Conservation (phyloP, 2,113 vertebrate genomes). For the Macrotis lagotis region DNA sequence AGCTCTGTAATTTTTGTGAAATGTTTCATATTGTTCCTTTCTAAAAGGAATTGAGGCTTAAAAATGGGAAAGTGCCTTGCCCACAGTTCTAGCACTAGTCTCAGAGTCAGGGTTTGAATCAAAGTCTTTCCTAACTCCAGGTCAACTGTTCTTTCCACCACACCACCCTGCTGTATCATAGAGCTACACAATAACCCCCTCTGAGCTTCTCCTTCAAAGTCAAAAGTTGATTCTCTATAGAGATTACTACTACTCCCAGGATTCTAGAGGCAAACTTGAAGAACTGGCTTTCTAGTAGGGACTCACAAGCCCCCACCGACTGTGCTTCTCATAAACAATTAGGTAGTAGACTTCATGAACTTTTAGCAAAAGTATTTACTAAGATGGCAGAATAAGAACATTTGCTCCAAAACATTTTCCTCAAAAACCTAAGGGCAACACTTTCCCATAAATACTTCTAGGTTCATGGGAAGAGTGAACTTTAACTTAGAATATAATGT, state of each 20-base stretch:
- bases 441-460: neutral
- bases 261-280: neutral
- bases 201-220: neutral
- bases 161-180: neutral
- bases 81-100: neutral
- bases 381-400: neutral
- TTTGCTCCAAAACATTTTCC: neutral
- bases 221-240: neutral
- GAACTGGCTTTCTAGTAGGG: neutral
- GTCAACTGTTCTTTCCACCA: neutral
- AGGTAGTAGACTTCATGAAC: neutral
- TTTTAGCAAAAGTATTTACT: neutral
- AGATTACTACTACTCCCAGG: neutral
- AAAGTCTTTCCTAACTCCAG: neutral
- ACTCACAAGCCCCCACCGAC: neutral
- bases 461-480: neutral
- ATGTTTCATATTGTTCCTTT: neutral
- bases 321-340: neutral
- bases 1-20: neutral
- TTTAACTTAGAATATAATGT: neutral
- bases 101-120: neutral
- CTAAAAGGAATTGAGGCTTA: neutral
- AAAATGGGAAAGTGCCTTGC: neutral
- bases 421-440: neutral
- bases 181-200: neutral